Base-by-base conservation (phyloP, 2,113 vertebrate genomes). In the Lichenostomus cassidix region DNA sequence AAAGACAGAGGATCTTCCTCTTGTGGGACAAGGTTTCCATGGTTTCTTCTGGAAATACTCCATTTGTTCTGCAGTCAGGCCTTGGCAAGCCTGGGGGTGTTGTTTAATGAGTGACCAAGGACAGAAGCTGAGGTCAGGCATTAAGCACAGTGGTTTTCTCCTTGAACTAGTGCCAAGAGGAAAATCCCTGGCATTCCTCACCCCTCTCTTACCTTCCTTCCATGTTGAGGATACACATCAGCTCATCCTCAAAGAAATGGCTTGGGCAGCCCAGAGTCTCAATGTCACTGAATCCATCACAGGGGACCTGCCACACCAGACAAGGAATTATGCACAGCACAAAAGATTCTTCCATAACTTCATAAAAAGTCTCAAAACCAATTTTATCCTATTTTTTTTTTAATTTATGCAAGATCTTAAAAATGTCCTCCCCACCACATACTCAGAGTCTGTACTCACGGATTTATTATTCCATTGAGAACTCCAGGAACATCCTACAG, bases 161-260 rank as follows among this genome's bases (percentile, higher is more conserved):
- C 55, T 37, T 58, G 28, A 56, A 10, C 7, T 8, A 17, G 16
- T 24, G n/a, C 39, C 39, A 75, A 21, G 28, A 50, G 42, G 11
- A 35, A 76, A 74, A 58, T 7, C 46, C 18, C 46, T 46, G 46
- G 2, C 14, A 12, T 9, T 62, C 41, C n/a, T 25, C 63, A 59
- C 2, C n/a, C 31, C 35, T 63, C 60, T 53, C 98, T 98, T 97
- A 99, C 99, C 99, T 98, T 97, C 98, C 98, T 96, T 99, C 99
- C 69, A 98, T 98, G 93, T 98, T 98, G 70, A 99, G 98, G 85
- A 99, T 99, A 87, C 98, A 99, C 94, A 99, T 98, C 86, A 99
- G 98, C 95, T 99, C 99, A 83, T 99, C 99, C 97, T 99, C 99
- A 97, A 99, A 99, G 97, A 99, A 99, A 89, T 99, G 99, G 96